These are phyloP conservation scores for Smutsia gigantea DNA, from an alignment of 2,797 vertebrate species.

Conservation along the genomic window DNA sequence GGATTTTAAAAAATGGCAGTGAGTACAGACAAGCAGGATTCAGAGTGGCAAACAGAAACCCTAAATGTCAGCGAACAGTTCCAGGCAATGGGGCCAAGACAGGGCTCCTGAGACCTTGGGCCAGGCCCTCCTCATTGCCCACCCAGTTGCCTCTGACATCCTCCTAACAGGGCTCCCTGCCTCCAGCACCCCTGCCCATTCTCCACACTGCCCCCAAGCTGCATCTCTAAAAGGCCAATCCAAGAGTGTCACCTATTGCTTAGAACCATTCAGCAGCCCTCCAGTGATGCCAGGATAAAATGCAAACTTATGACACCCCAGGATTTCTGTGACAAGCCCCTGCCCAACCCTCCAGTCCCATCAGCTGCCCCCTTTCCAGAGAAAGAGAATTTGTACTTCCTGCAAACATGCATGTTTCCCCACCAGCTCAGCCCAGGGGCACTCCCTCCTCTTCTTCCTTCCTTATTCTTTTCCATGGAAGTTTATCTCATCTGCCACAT, in stretches of 20 bases:
- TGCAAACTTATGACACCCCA: not conserved
- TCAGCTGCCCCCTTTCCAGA: not conserved
- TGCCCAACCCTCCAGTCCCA: too few species aligned
- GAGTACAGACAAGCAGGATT: rapidly evolving
- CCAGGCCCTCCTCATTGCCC: not conserved
- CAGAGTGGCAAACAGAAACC: not conserved
- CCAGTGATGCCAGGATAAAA: not conserved
- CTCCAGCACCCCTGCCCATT: not conserved
- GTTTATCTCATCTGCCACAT: not conserved
- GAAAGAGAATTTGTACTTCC: not conserved
- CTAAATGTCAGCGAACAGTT: rapidly evolving
- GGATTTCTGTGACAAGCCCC: not conserved
- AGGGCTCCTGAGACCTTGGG: not conserved
- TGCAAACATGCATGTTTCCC: not conserved
- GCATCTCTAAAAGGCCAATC: not conserved
- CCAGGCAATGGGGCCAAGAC: not conserved
- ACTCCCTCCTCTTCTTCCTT: not conserved
- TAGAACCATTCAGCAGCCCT: not conserved
- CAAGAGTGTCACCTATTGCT: not conserved
- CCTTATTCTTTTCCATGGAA: not conserved
- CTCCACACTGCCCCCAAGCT: not conserved
- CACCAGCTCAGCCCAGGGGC: not conserved
- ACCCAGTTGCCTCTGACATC: not conserved
- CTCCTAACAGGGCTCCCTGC: not conserved
- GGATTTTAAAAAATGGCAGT: conserved; percentile 54